Evolutionary conservation across 2,888 invertebrate genomes (phyloP).

Genomic region (Microctonus hyperodae): DNA sequence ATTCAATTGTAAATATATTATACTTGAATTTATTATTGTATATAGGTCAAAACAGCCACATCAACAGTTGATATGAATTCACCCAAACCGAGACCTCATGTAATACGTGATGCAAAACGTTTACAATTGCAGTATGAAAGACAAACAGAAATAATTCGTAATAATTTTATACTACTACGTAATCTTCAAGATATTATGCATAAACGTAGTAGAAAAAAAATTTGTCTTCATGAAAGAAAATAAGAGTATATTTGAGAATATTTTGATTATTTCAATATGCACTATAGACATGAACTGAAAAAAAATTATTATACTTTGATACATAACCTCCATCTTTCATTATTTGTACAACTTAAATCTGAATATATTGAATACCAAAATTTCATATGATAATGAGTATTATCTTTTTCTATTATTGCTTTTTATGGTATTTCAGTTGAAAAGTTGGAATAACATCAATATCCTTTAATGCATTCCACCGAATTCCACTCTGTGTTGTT

Average conservation of each 20-base stretch:
- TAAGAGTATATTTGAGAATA: slow-evolving; percentile 49
- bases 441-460: too few species aligned
- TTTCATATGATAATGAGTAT: too few species aligned
- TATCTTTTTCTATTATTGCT: too few species aligned
- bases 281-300: too few species aligned
- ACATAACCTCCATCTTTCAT: too few species aligned
- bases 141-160: slow-evolving; percentile 52
- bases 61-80: slow-evolving; percentile 54
- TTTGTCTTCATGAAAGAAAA: slow-evolving; percentile 45
- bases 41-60: slow-evolving; percentile 53
- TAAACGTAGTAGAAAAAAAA: slow-evolving; percentile 42
- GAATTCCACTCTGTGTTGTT: too few species aligned
- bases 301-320: too few species aligned
- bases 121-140: slow-evolving; percentile 55
- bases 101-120: slow-evolving; percentile 53
- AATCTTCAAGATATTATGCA: slow-evolving; percentile 57
- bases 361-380: too few species aligned
- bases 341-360: too few species aligned
- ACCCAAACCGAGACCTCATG: slow-evolving; percentile 53
- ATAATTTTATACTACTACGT: slow-evolving; percentile 57
- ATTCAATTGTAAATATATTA: not conserved
- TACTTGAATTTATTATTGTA: slow-evolving; percentile 4
- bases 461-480: too few species aligned
- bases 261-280: not conserved
- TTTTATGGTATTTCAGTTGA: too few species aligned